Evolutionary conservation across 2,888 invertebrate species (phyloP), one percentile per base, ranked within the genome.

Genomic region (Flabesymbios commensalis): DNA sequence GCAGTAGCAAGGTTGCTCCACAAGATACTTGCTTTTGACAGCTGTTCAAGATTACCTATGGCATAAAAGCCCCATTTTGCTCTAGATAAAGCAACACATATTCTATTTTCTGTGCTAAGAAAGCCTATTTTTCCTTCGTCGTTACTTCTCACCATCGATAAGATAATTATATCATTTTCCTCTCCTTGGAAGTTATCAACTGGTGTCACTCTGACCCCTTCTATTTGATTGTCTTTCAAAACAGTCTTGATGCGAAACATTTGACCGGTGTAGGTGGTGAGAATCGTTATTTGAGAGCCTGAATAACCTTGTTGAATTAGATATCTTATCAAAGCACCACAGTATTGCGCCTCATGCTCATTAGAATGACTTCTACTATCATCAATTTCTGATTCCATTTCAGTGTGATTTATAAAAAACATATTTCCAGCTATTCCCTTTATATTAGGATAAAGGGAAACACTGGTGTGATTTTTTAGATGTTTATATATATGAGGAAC

Each of bases 91-190:
- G 80, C 75, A 7, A 82, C 82, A 60, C 79, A 79, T 29, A 81
- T 71, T 58, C 81, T 65, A 66, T 81, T 81, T 42, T 72, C 67
- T 36, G 69, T 71, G 29, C 59, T 68, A 24, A 78, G 58, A 69
- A 81, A 81, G 2, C 82, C 82, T 53, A 80, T 73, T 19, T 66
- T 71, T 3, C 70, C 70, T 17, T 72, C 67, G 3, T 58, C 60
- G 63, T 81, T 81, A 61, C 77, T 79, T 55, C 81, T 62, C 1
- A 82, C 81, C 28, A 82, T 72, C 22, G 80, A 80, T 29, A 81
- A 59, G 17, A 81, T 53, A 39, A 81, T 73, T 32, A 81, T 76
- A 61, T 81, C 79, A 65, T 80, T 82, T 67, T 81, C 80, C 63
- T 79, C 79, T 5, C 79, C 80, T 61, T 80, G 80, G 51, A 69